These are phyloP conservation scores for Pipistrellus kuhlii DNA, from an alignment of 2,797 vertebrate genomes.

Conservation along the genomic window DNA sequence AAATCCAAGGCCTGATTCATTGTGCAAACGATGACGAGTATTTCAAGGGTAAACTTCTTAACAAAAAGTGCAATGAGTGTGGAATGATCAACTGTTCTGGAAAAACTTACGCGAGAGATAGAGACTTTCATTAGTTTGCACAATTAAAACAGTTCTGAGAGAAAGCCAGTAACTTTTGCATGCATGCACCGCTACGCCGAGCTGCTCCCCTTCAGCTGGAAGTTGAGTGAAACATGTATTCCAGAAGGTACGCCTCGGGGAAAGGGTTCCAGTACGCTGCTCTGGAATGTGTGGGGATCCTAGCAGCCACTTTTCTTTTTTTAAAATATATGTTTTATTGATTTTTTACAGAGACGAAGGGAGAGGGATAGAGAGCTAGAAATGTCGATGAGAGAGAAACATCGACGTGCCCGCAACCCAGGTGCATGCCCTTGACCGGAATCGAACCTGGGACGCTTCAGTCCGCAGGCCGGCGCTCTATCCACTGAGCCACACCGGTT, in stretches of 20 bases:
- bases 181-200: background rate
- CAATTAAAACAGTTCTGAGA: background rate
- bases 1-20: background rate
- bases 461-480: no score
- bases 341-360: no score
- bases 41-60: conserved; percentile 28
- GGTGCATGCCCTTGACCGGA: no score
- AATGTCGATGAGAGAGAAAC: no score
- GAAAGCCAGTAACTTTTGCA: background rate
- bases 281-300: conserved; percentile 57
- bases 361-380: no score
- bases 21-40: background rate
- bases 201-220: background rate
- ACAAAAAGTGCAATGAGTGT: background rate
- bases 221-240: background rate
- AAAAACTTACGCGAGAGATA: background rate
- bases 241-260: background rate
- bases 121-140: background rate
- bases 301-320: conserved; percentile 19
- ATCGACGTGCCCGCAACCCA: no score
- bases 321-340: no score
- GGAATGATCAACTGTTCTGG: background rate
- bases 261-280: conserved; percentile 39
- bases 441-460: no score
- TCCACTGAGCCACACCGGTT: no score